A percentile compares a stretch with the other conserved stretches of the same genome.
Conservation (phyloP, 2,888 invertebrate species). For the Amphipoea lucens region DNA sequence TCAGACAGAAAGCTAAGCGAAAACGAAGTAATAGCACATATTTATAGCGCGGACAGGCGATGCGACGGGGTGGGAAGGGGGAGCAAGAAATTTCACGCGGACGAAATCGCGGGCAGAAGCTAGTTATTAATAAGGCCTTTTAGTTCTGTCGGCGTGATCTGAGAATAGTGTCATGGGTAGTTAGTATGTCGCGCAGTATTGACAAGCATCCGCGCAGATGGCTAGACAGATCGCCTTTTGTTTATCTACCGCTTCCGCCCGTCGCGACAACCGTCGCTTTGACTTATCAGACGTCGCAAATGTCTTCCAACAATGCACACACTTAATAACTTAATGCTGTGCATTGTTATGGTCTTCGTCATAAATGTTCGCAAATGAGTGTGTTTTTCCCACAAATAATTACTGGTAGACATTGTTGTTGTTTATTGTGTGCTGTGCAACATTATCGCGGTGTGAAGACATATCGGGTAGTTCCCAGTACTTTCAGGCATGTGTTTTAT, state of each 20-base stretch:
- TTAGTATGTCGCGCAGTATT: conserved; percentile 65
- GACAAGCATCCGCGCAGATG: conserved; percentile 75
- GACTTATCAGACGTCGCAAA: conserved; percentile 11
- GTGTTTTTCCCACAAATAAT: conserved; percentile 47
- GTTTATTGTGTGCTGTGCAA: conserved; percentile 19
- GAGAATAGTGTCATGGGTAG: conserved; percentile 48
- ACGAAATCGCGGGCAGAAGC: background rate
- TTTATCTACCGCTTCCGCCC: conserved; percentile 80
- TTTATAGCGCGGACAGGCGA: background rate
- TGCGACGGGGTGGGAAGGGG: background rate
- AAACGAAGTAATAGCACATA: background rate
- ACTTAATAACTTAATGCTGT: background rate
- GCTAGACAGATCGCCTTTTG: conserved; percentile 79
- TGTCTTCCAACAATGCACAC: conserved; percentile 11
- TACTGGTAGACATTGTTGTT: conserved; percentile 37
- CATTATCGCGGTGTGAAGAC: conserved; percentile 2
- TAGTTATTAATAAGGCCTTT: background rate
- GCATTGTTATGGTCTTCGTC: conserved; percentile 10
- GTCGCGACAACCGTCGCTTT: conserved; percentile 46
- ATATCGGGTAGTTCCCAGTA: background rate
- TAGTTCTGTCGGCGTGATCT: conserved; percentile 32
- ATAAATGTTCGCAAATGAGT: conserved; percentile 24
- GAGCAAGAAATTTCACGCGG: background rate
- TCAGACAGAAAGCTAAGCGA: background rate
- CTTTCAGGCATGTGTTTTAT: conserved; percentile 17